These are phyloP conservation scores for Mionectes macconnelli DNA, from an alignment of 2,113 vertebrate genomes.

Conservation along the genomic window DNA sequence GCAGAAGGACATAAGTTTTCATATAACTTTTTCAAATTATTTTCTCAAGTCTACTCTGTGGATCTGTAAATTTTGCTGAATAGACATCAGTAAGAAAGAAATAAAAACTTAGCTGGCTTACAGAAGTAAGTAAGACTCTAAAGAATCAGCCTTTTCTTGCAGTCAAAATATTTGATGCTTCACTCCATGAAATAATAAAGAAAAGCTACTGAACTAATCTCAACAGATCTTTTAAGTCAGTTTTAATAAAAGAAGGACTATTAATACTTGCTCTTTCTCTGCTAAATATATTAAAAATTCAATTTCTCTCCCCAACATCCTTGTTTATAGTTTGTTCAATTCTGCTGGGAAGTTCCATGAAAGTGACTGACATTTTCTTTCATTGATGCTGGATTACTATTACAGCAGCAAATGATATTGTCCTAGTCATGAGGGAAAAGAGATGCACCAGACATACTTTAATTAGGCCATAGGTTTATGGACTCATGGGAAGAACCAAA, in stretches of 20 bases:
- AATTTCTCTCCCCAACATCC: constrained; percentile 4
- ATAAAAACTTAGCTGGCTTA: not conserved
- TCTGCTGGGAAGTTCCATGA: constrained; percentile 19
- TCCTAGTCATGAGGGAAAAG: not conserved
- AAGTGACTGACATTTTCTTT: constrained; percentile 5
- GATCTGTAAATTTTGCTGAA: not conserved
- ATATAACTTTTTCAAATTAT: not conserved
- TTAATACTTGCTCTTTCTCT: not conserved
- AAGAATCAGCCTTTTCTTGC: not conserved
- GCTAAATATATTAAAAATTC: constrained; percentile 41
- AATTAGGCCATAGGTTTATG: not conserved
- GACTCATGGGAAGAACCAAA: not conserved
- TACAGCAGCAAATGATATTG: not conserved
- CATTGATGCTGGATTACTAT: constrained; percentile 9
- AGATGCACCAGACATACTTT: not conserved
- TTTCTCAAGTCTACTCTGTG: not conserved
- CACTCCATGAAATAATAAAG: constrained; percentile 21
- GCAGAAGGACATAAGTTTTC: not conserved
- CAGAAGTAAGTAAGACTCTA: not conserved
- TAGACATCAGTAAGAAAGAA: not conserved
- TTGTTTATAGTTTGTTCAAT: not conserved
- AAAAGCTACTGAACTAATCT: not conserved
- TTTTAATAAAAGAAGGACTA: constrained; percentile 63
- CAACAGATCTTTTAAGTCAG: constrained; percentile 25
- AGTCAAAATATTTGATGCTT: constrained; percentile 3